phyloP scores from a whole-genome alignment of 2,113 vertebrate species.

The Callionymus lyra region DNA sequence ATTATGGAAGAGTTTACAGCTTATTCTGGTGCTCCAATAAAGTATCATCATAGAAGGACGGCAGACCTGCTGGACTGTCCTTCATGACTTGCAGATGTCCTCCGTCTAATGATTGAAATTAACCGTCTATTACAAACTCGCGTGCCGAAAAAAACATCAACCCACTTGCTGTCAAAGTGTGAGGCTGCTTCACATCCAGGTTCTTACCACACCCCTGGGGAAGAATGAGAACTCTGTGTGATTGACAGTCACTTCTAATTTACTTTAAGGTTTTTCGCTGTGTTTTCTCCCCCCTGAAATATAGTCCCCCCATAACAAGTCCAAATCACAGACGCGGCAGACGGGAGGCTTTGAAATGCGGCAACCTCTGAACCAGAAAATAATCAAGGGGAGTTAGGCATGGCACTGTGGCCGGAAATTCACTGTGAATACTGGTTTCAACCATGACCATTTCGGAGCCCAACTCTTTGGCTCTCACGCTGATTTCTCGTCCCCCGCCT shows the following conservation, averaged over 20 bases:
- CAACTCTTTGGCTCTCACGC: constrained; percentile 41
- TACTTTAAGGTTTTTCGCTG: constrained; percentile 17
- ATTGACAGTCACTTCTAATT: constrained; percentile 55
- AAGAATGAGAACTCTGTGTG: constrained; percentile 42
- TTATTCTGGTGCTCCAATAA: no score
- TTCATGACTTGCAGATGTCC: constrained; percentile 5
- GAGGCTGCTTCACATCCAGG: constrained; percentile 4
- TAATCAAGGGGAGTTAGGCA: constrained; percentile 62
- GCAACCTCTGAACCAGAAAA: constrained; percentile 58
- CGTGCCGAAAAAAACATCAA: constrained; percentile 28
- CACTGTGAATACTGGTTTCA: constrained; percentile 59
- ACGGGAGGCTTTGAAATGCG: constrained; percentile 49
- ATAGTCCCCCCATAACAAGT: constrained; percentile 39
- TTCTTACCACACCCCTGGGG: constrained; percentile 13
- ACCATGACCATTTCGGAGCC: constrained; percentile 53
- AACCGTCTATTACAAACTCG: constrained; percentile 26
- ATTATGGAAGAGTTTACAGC: no score
- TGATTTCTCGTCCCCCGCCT: background rate
- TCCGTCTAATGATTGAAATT: constrained; percentile 14
- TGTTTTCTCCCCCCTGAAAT: constrained; percentile 44
- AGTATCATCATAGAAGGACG: no score
- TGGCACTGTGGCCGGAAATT: constrained; percentile 56
- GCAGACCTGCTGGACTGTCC: no score
- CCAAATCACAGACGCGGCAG: constrained; percentile 39
- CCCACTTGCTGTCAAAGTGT: constrained; percentile 15